Base-by-base conservation (phyloP, 2,113 vertebrate species). In the Pelodiscus sinensis region DNA sequence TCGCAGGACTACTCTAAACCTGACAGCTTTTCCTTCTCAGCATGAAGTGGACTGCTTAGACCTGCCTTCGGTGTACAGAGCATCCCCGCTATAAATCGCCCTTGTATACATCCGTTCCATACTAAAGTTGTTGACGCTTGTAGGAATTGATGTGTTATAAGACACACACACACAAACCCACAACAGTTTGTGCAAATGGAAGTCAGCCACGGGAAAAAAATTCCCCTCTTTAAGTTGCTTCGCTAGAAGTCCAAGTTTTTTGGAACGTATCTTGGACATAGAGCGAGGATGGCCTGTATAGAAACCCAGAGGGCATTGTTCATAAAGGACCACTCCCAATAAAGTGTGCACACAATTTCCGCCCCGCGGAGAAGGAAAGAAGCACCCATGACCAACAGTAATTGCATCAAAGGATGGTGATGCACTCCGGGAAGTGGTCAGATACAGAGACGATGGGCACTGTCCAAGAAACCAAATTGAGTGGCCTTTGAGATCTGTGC, bases 31-130 rank as follows among this genome's bases (percentile, higher is more conserved):
- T 58, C 65, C 50, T 89, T 71, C 62, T 51, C 56, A 94, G 90
- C 84, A 80, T 73, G 57, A 81, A 88, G 87, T 27, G n/a, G 24
- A 57, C 35, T 29, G 75, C 75, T 89, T 78, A 92, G 88, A 95
- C 86, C 80, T 92, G 92, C 82, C 94, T 95, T 87, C 83, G 55
- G 89, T 90, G 58, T 54, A 10, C 14, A 54, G 52, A 54, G 44
- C 44, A 44, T 44, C 44, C 44, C 44, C 44, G 44, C 44, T 44
- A 44, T 44, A 44, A 44, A 44, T 44, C 44, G 7, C 44, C 44
- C 44, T 44, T 5, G 44, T 44, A 44, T 44, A 44, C 44, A 44
- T 44, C 44, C 44, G 44, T 44, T 44, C 44, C 44, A 44, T 44
- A 44, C 44, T 44, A 44, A 44, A 44, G 44, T 44, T 44, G 44